phyloP scores from a whole-genome alignment of 2,113 vertebrate genomes.

The Datnioides undecimradiatus region DNA sequence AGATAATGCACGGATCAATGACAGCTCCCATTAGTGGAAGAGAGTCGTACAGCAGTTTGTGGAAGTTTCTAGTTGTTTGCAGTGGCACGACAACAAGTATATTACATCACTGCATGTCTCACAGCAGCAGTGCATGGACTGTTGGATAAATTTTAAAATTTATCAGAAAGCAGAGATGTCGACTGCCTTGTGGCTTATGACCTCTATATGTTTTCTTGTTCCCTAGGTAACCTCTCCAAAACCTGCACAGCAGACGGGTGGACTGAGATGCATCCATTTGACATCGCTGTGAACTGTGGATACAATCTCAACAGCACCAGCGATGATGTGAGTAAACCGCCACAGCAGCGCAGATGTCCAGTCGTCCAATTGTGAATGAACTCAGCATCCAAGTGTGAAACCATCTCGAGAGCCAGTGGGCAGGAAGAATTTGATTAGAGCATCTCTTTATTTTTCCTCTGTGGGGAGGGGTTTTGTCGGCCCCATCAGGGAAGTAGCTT shows the following conservation, averaged over 20 bases:
- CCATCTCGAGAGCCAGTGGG: constrained; percentile 28
- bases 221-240: constrained; percentile 91
- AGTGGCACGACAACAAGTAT: not conserved
- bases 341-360: not conserved
- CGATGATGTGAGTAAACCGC: constrained; percentile 85
- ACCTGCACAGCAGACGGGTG: constrained; percentile 91
- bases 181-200: constrained; percentile 24
- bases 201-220: constrained; percentile 26
- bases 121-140: not conserved
- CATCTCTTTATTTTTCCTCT: constrained; percentile 22
- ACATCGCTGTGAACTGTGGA: constrained; percentile 87
- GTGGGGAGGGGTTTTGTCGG: constrained; percentile 23
- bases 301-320: constrained; percentile 83
- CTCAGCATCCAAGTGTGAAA: constrained; percentile 21
- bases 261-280: constrained; percentile 86
- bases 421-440: constrained; percentile 37
- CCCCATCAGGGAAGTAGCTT: constrained; percentile 23
- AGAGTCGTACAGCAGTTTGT: not conserved
- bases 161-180: constrained; percentile 6
- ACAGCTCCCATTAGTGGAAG: constrained; percentile 3
- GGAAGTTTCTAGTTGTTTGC: constrained; percentile 5
- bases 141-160: constrained; percentile 7
- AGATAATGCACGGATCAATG: constrained; percentile 39
- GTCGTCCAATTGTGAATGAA: constrained; percentile 18
- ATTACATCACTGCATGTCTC: not conserved